Evolutionary conservation across 2,113 vertebrate genomes (phyloP).

Genomic region (Rousettus leschenaultii): DNA sequence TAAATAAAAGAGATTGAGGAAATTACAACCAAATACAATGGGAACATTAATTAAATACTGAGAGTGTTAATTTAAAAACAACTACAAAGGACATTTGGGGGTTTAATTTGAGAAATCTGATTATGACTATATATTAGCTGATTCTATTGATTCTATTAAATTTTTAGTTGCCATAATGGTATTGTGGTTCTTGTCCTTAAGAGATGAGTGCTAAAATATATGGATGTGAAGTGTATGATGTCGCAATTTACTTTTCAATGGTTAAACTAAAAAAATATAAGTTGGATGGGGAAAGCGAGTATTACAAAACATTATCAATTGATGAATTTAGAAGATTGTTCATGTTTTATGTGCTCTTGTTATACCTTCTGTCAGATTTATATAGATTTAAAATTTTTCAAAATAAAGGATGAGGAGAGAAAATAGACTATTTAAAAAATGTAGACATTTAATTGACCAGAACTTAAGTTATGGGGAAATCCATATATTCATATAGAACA

Average conservation of each 20-base stretch:
- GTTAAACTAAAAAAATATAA: neutral
- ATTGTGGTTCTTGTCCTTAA: neutral
- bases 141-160: neutral
- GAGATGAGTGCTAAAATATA: neutral
- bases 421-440: neutral
- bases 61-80: neutral
- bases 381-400: neutral
- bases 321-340: neutral
- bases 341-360: neutral
- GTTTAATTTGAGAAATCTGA: neutral
- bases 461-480: neutral
- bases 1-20: neutral
- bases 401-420: neutral
- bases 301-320: neutral
- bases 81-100: neutral
- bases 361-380: neutral
- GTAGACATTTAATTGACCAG: neutral
- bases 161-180: neutral
- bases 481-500: neutral
- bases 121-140: neutral
- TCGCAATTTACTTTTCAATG: neutral
- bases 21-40: neutral
- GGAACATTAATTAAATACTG: neutral
- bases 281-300: neutral
- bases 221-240: neutral